Base-by-base conservation (phyloP, 2,113 vertebrate species). In the Cariama cristata region DNA sequence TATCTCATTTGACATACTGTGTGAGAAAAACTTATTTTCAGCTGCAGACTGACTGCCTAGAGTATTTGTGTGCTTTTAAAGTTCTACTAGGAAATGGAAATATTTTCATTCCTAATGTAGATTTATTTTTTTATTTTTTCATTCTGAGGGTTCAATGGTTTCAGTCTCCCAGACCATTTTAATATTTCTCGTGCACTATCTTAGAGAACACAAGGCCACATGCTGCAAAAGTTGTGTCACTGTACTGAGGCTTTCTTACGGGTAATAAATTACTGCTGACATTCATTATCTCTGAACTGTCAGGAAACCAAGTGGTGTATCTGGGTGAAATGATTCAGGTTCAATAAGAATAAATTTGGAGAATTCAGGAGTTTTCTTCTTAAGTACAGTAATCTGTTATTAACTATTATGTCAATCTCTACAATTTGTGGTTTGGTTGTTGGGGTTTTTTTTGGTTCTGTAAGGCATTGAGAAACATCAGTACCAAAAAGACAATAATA, bases 21-120 rank as follows among this genome's bases (percentile, higher is more conserved):
- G 72, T 3, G 17, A 93, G 68, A 88, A 87, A 74, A 91, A 47
- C 27, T 72, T 79, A 33, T 27, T 91, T 95, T 93, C 67, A 86
- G 56, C 80, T 91, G 56, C 49, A 81, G 5, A 42, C 49, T 85
- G 89, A 79, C 68, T 86, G 73, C 89, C 71, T 89, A 45, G 67
- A 88, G 35, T 94, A 82, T 94, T 94, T 85, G 49, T 79, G 33
- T 85, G 83, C 63, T 75, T 92, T 88, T 83, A 62, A 68, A 88
- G 66, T 95, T 96, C 81, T 97, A 73, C 77, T 84, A 82, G 86
- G 77, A 97, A 97, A 80, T 55, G 58, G 94, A 97, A 95, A 90
- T 91, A 79, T 82, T 98, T 97, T 95, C 30, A 50, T 95, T 98
- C 83, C 75, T 89, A 90, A 93, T 86, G 92, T 73, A 97, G 79